Evolutionary conservation across 2,888 invertebrate genomes (phyloP).

Genomic region (Aproaerema taeniolella): DNA sequence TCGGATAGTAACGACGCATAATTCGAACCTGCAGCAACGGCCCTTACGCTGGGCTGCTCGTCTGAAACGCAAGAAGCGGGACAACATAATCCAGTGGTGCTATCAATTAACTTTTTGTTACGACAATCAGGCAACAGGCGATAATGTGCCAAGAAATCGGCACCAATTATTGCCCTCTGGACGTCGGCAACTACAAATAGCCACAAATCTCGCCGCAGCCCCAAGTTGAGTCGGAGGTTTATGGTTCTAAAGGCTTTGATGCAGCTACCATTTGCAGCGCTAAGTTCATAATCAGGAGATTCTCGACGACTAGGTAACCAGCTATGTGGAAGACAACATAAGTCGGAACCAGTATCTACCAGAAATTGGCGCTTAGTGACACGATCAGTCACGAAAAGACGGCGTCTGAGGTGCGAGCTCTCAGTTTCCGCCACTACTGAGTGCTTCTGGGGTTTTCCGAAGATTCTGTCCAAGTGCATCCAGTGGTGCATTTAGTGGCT

Average conservation of each 20-base stretch:
- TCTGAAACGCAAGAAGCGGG: slow-evolving; percentile 1
- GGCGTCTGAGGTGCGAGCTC: slow-evolving; percentile 11
- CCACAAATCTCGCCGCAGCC: slow-evolving; percentile 14
- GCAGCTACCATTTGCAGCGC: slow-evolving; percentile 17
- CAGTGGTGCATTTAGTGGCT: background rate
- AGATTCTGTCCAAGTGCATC: slow-evolving; percentile 15
- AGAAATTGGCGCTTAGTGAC: background rate
- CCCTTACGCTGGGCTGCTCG: slow-evolving; percentile 10
- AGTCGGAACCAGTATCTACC: slow-evolving; percentile 19
- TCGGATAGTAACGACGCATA: slow-evolving; percentile 5
- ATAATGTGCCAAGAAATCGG: slow-evolving; percentile 15
- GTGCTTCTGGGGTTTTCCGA: slow-evolving; percentile 15
- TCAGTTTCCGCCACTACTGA: slow-evolving; percentile 17
- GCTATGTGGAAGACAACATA: slow-evolving; percentile 14
- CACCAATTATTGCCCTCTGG: slow-evolving; percentile 15
- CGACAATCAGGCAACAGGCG: slow-evolving; percentile 17
- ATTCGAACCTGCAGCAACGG: background rate
- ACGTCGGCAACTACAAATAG: slow-evolving; percentile 18
- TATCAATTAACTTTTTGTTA: slow-evolving; percentile 8
- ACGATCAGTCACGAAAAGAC: background rate
- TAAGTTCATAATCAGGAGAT: slow-evolving; percentile 12
- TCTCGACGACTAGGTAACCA: slow-evolving; percentile 1
- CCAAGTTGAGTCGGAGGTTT: slow-evolving; percentile 10
- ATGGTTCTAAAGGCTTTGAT: slow-evolving; percentile 17
- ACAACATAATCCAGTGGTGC: slow-evolving; percentile 9